Base-by-base conservation (phyloP, 2,888 invertebrate species). In the Hanleya hanleyi region DNA sequence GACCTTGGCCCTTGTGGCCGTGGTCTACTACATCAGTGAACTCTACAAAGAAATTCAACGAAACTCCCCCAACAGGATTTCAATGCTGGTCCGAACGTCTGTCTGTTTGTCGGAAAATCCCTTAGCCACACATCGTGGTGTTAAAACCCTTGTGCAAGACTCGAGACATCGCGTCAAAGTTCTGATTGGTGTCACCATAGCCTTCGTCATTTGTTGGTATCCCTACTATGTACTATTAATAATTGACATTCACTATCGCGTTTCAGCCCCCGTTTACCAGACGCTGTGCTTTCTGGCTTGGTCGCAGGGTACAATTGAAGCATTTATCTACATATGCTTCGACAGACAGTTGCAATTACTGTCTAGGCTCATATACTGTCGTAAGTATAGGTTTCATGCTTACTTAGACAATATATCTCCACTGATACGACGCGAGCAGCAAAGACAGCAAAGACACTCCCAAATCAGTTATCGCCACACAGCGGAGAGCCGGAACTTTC, bases 211-310 rank as follows among this genome's bases (percentile, higher is more conserved):
- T 7, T 89, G 88, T 76, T 90, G 90, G 90, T 90, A 89, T 73
- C 90, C 90, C 1, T 82, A 89, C 26, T 90, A 89, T 74, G 77
- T 88, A 22, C 82, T 90, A 37, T 87, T 88, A 15, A 68, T 90
- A 26, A 82, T 88, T 36, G 90, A 90, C 77, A 85, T 87, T 33
- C 80, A 84, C 71, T 90, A 88, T 77, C 79, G 78, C 36, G 87
- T 87, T 38, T 87, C 88, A 18, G 84, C 87, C 35, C 88, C 87
- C 81, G 84, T 90, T 15, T 90, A 90, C 82, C 88, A 88, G 77
- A 83, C 88, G 32, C 84, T 90, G 72, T 88, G 89, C 41, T 89
- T 90, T 76, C 86, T 90, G 49, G 90, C 89, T 18, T 90, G 90
- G 90, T 87, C 89, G 9, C 88, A 90, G 57, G 87, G 87, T 47